phyloP scores from a whole-genome alignment of 2,113 vertebrate species.

The Anarrhichthys ocellatus region DNA sequence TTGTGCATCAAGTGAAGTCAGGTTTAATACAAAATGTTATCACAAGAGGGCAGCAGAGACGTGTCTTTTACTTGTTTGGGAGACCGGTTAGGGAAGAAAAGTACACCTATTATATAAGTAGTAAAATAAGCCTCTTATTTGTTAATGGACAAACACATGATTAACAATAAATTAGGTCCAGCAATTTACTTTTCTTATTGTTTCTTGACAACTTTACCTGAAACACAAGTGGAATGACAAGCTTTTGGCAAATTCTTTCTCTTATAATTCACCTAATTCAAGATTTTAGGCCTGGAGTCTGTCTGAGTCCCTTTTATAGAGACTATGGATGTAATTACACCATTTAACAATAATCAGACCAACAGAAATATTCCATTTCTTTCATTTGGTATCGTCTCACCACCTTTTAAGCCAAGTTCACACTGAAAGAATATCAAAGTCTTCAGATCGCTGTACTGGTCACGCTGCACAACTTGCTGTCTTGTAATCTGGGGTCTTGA shows the following conservation, averaged over 20 bases:
- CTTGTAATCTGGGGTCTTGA: too few species aligned
- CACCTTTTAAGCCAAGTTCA: background rate
- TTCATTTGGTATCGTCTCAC: background rate
- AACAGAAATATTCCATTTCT: background rate
- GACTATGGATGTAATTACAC: background rate
- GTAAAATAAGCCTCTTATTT: background rate
- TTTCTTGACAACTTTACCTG: background rate
- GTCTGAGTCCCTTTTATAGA: background rate
- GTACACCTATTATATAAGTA: background rate
- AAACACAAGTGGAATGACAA: slow-evolving; percentile 35
- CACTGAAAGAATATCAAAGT: background rate
- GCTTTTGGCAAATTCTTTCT: background rate
- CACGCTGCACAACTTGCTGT: too few species aligned
- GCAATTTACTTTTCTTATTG: background rate
- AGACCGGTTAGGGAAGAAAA: background rate
- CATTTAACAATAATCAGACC: background rate
- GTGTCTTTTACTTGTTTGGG: background rate
- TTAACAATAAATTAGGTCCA: background rate
- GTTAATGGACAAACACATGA: background rate
- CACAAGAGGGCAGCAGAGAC: slow-evolving; percentile 62
- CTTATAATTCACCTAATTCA: background rate
- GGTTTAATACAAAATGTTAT: background rate
- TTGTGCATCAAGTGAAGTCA: background rate
- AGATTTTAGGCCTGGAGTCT: background rate
- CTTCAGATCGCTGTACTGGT: background rate